These are phyloP conservation scores for Abrostola tripartita DNA, from an alignment of 2,888 invertebrate genomes.

Conservation along the genomic window DNA sequence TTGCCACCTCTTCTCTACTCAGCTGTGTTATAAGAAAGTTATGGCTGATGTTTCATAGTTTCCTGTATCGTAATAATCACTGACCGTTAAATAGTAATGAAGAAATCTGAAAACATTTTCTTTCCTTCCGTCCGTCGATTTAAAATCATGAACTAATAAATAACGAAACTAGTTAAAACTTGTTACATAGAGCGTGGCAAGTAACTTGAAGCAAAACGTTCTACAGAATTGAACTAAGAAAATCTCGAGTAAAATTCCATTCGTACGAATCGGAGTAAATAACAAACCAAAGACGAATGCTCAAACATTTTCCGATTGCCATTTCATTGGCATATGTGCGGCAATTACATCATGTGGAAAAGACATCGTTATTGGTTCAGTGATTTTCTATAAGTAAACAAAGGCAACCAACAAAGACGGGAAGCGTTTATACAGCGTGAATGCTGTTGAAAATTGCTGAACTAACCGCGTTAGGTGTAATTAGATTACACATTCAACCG, in stretches of 20 bases:
- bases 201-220: no score
- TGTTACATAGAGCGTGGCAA: no score
- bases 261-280: slow-evolving; percentile 20
- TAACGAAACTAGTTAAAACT: no score
- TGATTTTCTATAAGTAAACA: slow-evolving; percentile 49
- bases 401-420: slow-evolving; percentile 39
- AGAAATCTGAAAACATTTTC: no score
- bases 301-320: slow-evolving; percentile 18
- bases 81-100: no score
- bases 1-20: no score
- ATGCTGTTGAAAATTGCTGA: slow-evolving; percentile 35
- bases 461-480: slow-evolving; percentile 37
- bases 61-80: no score
- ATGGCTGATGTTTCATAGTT: no score
- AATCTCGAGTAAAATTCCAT: background rate
- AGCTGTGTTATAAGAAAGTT: no score
- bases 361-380: slow-evolving; percentile 48
- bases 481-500: slow-evolving; percentile 45
- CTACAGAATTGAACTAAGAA: background rate
- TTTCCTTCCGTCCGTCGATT: no score
- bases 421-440: slow-evolving; percentile 30
- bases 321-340: slow-evolving; percentile 17
- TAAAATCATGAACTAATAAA: no score
- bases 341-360: slow-evolving; percentile 48
- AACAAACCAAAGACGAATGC: slow-evolving; percentile 10